Base-by-base conservation (phyloP, 2,888 invertebrate species). In the Podotricha telesiphe region DNA sequence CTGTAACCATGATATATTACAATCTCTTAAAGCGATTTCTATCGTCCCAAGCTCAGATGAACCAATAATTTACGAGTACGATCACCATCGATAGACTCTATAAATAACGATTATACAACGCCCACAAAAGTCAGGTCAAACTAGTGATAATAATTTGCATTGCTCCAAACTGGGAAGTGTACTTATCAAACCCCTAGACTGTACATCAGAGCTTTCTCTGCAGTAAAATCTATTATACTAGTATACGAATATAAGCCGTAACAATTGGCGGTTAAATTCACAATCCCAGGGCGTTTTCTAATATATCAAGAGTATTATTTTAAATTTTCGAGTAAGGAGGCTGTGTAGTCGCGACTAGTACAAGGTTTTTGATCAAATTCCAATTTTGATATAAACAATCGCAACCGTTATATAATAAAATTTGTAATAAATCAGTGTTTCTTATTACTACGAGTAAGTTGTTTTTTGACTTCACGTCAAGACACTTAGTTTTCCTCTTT, bases 111-210 rank as follows among this genome's bases (percentile, higher is more conserved):
- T 87, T 86, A 85, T 81, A 82, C 83, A 76, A 80, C 87, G 84
- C 89, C 88, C 85, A 87, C 86, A 69, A 74, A 71, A 72, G 76
- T 53, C 79, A 73, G 86, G 86, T 88, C 88, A 87, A 75, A 75
- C 76, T 79, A 76, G 85, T 84, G 88, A 88, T 87, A 88, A 88
- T 87, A 87, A 88, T 88, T 87, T 87, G 89, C 88, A 87, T 88
- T 79, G 75, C 73, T 75, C 76, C 77, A 79, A 78, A 87, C 86
- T 85, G 86, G 87, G 88, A 89, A 90, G 88, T 85, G 76, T 79
- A 83, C 85, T 87, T 88, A 88, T 89, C 89, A 89, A 83, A 80
- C 77, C 81, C 78, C 76, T 70, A 75, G 71, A 73, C 78, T 78
- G 83, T 86, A 86, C 88, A 88, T 89, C 88, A 84, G 80, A 76